Evolutionary conservation across 2,797 vertebrate genomes (phyloP), one percentile per base, ranked within the genome.

Genomic region (Gallinago stenura): DNA sequence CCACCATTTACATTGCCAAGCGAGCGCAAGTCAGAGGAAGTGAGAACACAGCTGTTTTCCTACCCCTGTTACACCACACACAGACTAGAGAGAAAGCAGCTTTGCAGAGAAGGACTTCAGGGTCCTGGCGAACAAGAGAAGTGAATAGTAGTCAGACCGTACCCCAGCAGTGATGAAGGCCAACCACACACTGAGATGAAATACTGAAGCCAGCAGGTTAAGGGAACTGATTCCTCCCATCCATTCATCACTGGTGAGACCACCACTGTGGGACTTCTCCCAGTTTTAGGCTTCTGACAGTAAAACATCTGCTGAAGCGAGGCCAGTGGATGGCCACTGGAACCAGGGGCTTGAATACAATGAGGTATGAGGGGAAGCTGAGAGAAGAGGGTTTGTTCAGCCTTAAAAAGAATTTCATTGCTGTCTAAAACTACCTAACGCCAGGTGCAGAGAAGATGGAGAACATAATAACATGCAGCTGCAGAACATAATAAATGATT

Each of bases 1-100:
- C 24, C 26, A 61, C 9, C 28, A 5, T 75, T 45, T 58, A 35
- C 16, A 65, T 72, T 28, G 30, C 3, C 20, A 56, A 56, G 39
- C 2, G 12, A 50, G 3, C 7, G 14, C 28, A 76, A 87, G 58
- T 10, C 8, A 4, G 41, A 57, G 12, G 45, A 71, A 43, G 13
- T 16, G 54, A 57, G 31, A 53, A 76, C 3, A 6, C 16, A 71
- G 19, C 28, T 75, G 8, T 25, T 60, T 31, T 81, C 56, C 48
- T 26, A 4, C 6, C 30, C 9, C 33, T 9, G 54, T 39, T 6
- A 46, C 0, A 1, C 2, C 18, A 10, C 4, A 35, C 26, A 15
- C 4, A 0, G 35, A 22, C 8, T 17, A n/a, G 15, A 17, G 0
- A 54, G 56, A 76, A 58, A 51, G 39, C 30, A 78, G 48, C 17